Evolutionary conservation across 2,888 invertebrate genomes (phyloP).

Genomic region (Bibio marci): DNA sequence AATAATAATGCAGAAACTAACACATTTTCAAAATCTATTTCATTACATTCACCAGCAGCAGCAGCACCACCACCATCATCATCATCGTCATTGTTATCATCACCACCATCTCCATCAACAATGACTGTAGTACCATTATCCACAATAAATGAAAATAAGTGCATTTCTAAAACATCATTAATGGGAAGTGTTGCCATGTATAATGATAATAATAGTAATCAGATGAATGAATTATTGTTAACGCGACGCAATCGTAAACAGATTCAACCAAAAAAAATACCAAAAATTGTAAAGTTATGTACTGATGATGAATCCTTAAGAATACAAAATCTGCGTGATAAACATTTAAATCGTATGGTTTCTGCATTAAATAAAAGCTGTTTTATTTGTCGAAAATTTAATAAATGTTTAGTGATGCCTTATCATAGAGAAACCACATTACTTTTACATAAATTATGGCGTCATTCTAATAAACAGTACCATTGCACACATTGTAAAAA

Average conservation of each 20-base stretch:
- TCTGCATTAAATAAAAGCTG: conserved; percentile 23
- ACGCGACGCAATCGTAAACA: conserved; percentile 34
- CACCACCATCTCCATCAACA: too few relatives aligned
- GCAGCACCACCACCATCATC: conserved; percentile 9
- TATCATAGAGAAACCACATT: conserved; percentile 33
- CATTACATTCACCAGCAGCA: too few relatives aligned
- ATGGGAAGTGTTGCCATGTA: not conserved
- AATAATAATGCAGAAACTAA: conserved; percentile 1
- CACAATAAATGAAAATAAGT: too few relatives aligned
- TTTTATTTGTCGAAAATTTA: conserved; percentile 17
- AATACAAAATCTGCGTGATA: conserved; percentile 19
- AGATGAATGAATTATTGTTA: conserved; percentile 18
- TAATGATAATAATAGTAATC: conserved; percentile 7
- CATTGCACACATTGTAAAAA: conserved; percentile 17
- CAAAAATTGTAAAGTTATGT: not conserved
- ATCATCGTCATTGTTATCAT: conserved; percentile 7
- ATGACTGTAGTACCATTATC: too few relatives aligned
- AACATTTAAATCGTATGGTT: conserved; percentile 26
- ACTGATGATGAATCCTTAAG: conserved; percentile 4
- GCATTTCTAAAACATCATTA: too few relatives aligned
- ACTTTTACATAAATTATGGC: conserved; percentile 34
- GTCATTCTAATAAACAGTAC: conserved; percentile 20
- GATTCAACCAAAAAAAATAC: conserved; percentile 29
- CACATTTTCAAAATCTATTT: too few relatives aligned
- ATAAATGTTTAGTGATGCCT: conserved; percentile 21